Evolutionary conservation across 2,888 invertebrate genomes (phyloP), one percentile per base, ranked within the genome.

Genomic region (Lydus trimaculatus): DNA sequence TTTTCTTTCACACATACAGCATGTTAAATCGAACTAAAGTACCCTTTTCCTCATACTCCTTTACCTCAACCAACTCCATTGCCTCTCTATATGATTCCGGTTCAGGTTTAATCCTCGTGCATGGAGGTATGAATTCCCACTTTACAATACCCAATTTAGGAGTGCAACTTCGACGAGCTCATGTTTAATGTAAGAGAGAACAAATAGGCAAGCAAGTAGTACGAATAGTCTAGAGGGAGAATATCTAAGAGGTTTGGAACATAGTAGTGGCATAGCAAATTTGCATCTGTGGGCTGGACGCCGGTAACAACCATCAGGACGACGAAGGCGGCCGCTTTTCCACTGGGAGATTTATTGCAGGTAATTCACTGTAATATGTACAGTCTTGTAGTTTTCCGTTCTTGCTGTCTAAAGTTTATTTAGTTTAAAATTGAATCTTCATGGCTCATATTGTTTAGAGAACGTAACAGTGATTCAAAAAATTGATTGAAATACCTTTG

Each of bases 101-200:
- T 48, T 48, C 48, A 48, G 9, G 20, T 48, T 31, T 52, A 52
- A 48, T 31, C 63, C 31, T 20, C 48, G 31, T 25, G 28, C 33
- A 67, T 66, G 67, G 72, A 73, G 64, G 67, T 72, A 48, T 48
- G 48, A 48, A 48, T 11, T 48, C 48, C 48, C 20, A 9, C 20
- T 20, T n/a, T 67, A 70, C 66, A 73, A 72, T 71, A 71, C 63
- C 74, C 76, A 71, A 71, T 75, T 76, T 76, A 72, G 71, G 73
- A 73, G 68, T 72, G 72, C 62, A 64, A 74, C 68, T 69, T 71
- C 67, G 68, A 60, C 62, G 48, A 68, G 68, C 73, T 77, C 73
- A 74, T 74, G 75, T 76, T 76, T 74, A 75, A 76, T 76, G 76
- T 70, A 76, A 72, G 70, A 52, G 67, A 67, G 52, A 65, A n/a